Evolutionary conservation across 2,113 vertebrate species (phyloP), one percentile per base, ranked within the genome.

Genomic region (Trochalopteron elliotii): DNA sequence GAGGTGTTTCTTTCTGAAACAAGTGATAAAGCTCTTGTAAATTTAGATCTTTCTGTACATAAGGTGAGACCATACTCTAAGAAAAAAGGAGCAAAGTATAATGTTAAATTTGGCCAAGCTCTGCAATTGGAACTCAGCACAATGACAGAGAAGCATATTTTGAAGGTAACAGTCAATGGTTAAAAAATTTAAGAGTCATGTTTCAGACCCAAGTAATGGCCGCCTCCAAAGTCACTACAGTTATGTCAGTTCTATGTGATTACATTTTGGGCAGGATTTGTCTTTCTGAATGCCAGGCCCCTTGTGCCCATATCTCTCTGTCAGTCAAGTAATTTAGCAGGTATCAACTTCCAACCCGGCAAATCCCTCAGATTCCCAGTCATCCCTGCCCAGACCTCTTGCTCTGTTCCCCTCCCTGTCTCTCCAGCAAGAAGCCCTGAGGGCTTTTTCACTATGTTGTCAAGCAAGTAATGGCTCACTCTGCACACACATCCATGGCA

Each of bases 1-100:
- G 47, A 78, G 64, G 55, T 88, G 75, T 55, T 90, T 94, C 40
- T 57, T 82, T 74, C 71, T 59, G 22, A 84, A 95, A 84, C 47
- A 77, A 59, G 68, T 83, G 76, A 90, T 68, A 83, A 96, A 83
- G 21, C 35, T 59, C 44, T 28, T 37, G 68, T 64, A 93, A 96
- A 93, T 92, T 88, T 93, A 95, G 94, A 74, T 70, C 18, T 63
- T 80, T 77, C 63, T 77, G 52, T 67, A 70, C 35, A 59, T 55
- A 79, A 88, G 63, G 64, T 81, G 69, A 89, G 22, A 94, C 27
- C 52, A 87, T 94, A 71, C 47, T 83, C 55, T 25, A 76, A 95
- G 67, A 57, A 65, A 80, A 92, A 74, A 33, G 5, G 27, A 84
- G 27, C 20, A 59, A 87, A 91, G 20, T 23, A 45, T 33, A 78